Base-by-base conservation (phyloP, 2,888 invertebrate species). In the Esperia sulphurella region DNA sequence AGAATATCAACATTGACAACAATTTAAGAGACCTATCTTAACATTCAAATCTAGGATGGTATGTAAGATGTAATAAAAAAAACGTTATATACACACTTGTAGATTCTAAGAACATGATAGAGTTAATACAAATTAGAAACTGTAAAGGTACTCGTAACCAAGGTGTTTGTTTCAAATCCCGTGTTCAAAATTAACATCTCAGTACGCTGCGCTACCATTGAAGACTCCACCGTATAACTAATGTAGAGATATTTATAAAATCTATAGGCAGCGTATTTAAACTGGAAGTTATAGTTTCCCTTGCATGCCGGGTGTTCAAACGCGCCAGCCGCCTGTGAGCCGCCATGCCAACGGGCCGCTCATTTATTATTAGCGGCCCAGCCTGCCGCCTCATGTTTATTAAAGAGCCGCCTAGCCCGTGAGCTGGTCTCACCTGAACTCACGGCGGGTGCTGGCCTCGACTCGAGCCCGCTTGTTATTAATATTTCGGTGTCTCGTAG, bases 351-450 rank as follows among this genome's bases (percentile, higher is more conserved):
- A 46, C 46, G 45, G 48, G 41, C 43, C 48, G 57, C 72, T 76
- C 76, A 78, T 78, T 76, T 75, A 79, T 79, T 78, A 79, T 78
- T 79, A 77, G 72, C 68, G 64, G 68, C 53, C 66, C 63, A 53
- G 65, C 68, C 65, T 64, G 59, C 56, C 50, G 51, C 62, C 71
- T 78, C 77, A 78, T 79, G 79, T 79, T 74, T 77, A 77, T 78
- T 76, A 74, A 77, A 74, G 71, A 76, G 70, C 57, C 57, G 52
- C 61, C 67, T 61, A 65, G 65, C 69, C 69, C 66, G 61, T 61
- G 68, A 42, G 49, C 58, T 60, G 61, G 59, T 63, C 69, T 68
- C 74, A 74, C 74, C 75, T 75, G 69, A 68, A 65, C 64, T 59
- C 61, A 58, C 58, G 54, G 56, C 57, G 45, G 35, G 10, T 35